Evolutionary conservation across 2,113 vertebrate species (phyloP).

Genomic region (Tiliqua scincoides): DNA sequence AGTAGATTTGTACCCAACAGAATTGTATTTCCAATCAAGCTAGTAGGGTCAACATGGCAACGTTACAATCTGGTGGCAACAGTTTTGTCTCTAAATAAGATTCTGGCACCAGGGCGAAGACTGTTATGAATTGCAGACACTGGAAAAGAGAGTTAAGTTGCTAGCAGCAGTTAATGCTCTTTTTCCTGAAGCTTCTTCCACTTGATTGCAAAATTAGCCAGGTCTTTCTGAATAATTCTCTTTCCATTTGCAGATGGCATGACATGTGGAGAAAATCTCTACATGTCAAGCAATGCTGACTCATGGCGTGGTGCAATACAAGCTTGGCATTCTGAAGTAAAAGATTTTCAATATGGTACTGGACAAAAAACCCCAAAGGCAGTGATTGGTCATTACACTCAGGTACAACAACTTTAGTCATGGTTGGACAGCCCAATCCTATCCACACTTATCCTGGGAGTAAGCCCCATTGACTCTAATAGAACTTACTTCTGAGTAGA

Average conservation of each 20-base stretch:
- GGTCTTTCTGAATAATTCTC: background rate
- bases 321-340: conserved; percentile 61
- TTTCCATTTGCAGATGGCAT: conserved; percentile 58
- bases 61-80: background rate
- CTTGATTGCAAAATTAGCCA: background rate
- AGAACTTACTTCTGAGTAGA: too few species aligned
- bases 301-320: conserved; percentile 48
- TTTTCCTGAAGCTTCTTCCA: background rate
- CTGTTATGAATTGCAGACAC: too few species aligned
- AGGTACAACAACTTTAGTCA: conserved; percentile 53
- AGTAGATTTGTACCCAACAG: too few species aligned
- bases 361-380: background rate
- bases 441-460: too few species aligned
- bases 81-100: background rate
- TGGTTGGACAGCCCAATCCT: background rate
- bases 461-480: too few species aligned
- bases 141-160: background rate
- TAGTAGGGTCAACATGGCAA: background rate
- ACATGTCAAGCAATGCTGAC: conserved; percentile 1
- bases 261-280: conserved; percentile 73
- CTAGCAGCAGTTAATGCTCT: background rate
- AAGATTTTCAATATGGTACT: conserved; percentile 53
- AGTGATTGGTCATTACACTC: conserved; percentile 64
- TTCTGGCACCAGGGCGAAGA: background rate
- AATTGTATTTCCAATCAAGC: background rate